Evolutionary conservation across 2,113 vertebrate species (phyloP), one percentile per base, ranked within the genome.

Genomic region (Lasiurus borealis): DNA sequence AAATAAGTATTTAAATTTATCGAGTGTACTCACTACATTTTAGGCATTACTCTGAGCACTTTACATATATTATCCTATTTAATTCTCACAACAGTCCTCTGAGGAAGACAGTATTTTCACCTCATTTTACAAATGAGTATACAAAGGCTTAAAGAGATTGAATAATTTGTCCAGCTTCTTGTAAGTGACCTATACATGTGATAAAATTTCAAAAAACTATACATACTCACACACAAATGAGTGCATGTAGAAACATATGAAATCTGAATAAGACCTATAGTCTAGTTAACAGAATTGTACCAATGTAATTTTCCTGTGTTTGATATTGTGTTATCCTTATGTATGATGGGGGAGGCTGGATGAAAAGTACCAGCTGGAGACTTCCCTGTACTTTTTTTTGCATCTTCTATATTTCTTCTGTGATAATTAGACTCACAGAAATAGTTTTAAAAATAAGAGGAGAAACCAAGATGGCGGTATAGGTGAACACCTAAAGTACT

Each of bases 71-170:
- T 72, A 59, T 90, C 59, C 82, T 19, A 73, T 57, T 77, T 72
- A 91, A 73, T 94, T 66, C 44, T 93, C 72, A 75, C n/a, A n/a
- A 80, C 16, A 76, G n/a, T 57, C 9, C 46, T 44, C 66, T 81
- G 48, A 69, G 57, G 57, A 76, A 86, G n/a, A 66, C 23, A 48
- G 46, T 40, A 34, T 69, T 50, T 64, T 86, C 46, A 85, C 18
- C 13, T 34, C 83, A 68, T 66, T 91, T 78, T 84, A 88, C 80
- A 75, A 16, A 62, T 81, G 40, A 88, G 88, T 77, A 85, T 77
- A 87, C 18, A 16, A 54, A 92, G 31, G n/a, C 40, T 75, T 73
- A 50, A 91, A 36, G 14, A 71, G 31, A 16, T 19, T 81, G 64
- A 84, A 15, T 54, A 72, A 76, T 71, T 76, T 86, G 44, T 14